phyloP scores from a whole-genome alignment of 2,888 invertebrate genomes.

The Parnassius smintheus region DNA sequence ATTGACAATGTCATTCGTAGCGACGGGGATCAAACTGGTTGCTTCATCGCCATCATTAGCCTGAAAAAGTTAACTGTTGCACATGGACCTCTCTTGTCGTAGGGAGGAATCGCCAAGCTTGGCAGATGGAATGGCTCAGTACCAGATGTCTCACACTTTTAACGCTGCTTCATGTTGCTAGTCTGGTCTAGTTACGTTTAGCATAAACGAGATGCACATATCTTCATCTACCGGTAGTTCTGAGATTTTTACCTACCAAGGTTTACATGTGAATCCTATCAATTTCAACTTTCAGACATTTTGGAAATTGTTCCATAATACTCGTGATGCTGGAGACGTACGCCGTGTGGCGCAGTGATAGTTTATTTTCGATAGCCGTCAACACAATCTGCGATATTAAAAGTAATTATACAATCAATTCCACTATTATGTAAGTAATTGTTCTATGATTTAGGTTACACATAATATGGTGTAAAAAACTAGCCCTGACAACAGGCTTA shows the following conservation, averaged over 20 bases:
- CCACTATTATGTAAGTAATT: slow-evolving; percentile 54
- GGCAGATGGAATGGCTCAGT: background rate
- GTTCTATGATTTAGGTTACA: too few relatives aligned
- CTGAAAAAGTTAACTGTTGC: too few relatives aligned
- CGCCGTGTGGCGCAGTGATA: slow-evolving; percentile 82
- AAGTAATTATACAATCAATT: slow-evolving; percentile 46
- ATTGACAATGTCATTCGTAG: too few relatives aligned
- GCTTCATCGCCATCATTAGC: background rate
- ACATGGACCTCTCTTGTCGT: too few relatives aligned
- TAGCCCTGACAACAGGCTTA: too few relatives aligned
- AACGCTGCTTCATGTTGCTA: slow-evolving; percentile 11
- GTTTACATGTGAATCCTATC: background rate
- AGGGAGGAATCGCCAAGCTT: background rate
- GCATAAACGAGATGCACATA: too few relatives aligned
- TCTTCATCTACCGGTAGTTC: too few relatives aligned
- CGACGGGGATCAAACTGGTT: background rate
- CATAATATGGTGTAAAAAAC: too few relatives aligned
- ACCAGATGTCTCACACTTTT: too few relatives aligned
- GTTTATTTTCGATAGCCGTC: slow-evolving; percentile 58
- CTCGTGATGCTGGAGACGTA: slow-evolving; percentile 91
- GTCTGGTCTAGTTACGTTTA: background rate
- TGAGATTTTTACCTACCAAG: background rate
- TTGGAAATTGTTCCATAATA: slow-evolving; percentile 90
- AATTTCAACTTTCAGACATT: slow-evolving; percentile 74
- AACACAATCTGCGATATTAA: slow-evolving; percentile 53